phyloP scores from a whole-genome alignment of 2,797 vertebrate genomes.

The Acanthurus leucopareius region DNA sequence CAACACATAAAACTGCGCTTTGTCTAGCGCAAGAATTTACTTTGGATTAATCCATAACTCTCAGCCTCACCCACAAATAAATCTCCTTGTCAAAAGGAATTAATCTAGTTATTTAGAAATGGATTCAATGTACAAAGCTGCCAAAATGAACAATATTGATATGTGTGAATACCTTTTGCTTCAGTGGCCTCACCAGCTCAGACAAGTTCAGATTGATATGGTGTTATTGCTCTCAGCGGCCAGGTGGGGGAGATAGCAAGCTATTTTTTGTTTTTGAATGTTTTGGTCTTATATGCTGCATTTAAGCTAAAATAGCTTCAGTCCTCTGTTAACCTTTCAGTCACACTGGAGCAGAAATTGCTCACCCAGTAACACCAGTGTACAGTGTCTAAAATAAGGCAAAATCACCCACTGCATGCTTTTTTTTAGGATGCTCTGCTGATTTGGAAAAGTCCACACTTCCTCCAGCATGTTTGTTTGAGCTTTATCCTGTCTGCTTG shows the following conservation, averaged over 20 bases:
- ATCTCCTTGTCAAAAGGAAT: background rate
- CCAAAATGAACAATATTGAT: background rate
- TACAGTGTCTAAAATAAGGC: background rate
- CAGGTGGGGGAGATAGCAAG: conserved; percentile 68
- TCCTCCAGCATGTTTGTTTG: conserved; percentile 40
- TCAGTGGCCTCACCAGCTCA: background rate
- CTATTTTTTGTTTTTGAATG: conserved; percentile 4
- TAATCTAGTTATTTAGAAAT: background rate
- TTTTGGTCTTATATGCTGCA: conserved; percentile 9
- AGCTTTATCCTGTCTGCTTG: conserved; percentile 42
- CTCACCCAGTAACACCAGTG: conserved; percentile 5
- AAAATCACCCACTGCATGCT: background rate
- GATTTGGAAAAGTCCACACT: conserved; percentile 23
- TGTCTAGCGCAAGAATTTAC: background rate
- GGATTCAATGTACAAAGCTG: background rate
- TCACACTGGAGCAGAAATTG: conserved; percentile 26
- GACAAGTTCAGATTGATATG: conserved; percentile 1
- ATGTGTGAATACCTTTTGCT: background rate
- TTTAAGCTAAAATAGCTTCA: conserved; percentile 30
- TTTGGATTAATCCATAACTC: background rate
- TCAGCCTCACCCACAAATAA: background rate
- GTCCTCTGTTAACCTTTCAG: conserved; percentile 23
- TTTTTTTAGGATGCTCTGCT: conserved; percentile 13
- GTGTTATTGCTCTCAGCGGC: conserved; percentile 34
- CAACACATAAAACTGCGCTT: background rate